phyloP scores from a whole-genome alignment of 2,113 vertebrate genomes.

The Epinephelus moara region DNA sequence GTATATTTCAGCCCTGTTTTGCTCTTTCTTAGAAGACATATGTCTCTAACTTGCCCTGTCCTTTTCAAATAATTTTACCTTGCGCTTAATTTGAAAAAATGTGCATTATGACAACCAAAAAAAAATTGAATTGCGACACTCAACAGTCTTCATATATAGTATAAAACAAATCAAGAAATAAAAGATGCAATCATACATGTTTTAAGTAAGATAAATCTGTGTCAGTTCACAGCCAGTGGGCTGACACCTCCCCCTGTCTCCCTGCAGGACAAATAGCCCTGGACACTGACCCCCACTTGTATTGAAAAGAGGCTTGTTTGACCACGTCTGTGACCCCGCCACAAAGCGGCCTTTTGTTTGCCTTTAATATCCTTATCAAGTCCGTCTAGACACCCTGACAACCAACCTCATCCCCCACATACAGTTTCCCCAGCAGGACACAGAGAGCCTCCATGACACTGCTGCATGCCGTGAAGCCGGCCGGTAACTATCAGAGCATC shows the following conservation, averaged over 20 bases:
- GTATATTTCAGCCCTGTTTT: neutral
- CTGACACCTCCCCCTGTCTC: conserved; percentile 59
- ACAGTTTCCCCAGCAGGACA: conserved; percentile 22
- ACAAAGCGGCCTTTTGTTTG: conserved; percentile 81
- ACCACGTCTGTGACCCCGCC: conserved; percentile 73
- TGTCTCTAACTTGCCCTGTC: neutral
- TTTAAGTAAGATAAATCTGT: conserved; percentile 56
- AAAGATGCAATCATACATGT: conserved; percentile 25
- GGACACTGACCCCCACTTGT: conserved; percentile 66
- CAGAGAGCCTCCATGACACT: conserved; percentile 4
- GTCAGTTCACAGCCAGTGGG: conserved; percentile 40
- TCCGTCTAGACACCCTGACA: conserved; percentile 85
- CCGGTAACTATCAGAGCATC: conserved; percentile 9
- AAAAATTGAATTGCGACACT: neutral
- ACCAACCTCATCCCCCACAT: conserved; percentile 68
- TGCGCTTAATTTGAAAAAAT: neutral
- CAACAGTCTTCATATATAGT: neutral
- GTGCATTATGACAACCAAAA: neutral
- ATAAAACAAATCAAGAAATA: conserved; percentile 9
- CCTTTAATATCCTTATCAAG: conserved; percentile 85
- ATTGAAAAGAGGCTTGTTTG: conserved; percentile 72
- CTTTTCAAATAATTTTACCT: conserved; percentile 1
- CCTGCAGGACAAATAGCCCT: conserved; percentile 51
- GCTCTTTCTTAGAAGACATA: neutral
- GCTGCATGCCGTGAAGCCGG: conserved; percentile 4